Evolutionary conservation across 1,140 invertebrate genomes (phyloP).

Genomic region (Drosophila virilis): DNA sequence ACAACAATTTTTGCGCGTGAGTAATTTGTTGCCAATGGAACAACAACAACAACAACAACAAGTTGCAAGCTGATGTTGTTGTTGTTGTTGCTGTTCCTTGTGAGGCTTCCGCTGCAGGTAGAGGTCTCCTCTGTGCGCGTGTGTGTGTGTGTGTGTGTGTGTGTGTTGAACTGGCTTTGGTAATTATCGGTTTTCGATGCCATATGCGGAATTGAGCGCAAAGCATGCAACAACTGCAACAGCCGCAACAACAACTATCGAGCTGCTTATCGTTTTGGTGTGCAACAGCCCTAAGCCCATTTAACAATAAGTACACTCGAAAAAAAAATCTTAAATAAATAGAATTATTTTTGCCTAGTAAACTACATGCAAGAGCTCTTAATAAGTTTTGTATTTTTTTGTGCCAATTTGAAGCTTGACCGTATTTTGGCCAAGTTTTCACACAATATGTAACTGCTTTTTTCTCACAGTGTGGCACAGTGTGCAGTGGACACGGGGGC

Average conservation of each 20-base stretch:
- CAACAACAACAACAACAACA: conserved; percentile 14
- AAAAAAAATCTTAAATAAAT: not conserved
- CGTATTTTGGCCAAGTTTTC: too few species aligned
- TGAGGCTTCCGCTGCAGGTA: conserved; percentile 78
- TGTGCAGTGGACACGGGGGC: not conserved
- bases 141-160: conserved; percentile 23
- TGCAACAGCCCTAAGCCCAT: conserved; percentile 58
- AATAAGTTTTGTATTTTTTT: too few species aligned
- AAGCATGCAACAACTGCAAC: conserved; percentile 46
- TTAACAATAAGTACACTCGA: conserved; percentile 24
- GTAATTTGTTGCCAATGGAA: conserved; percentile 71
- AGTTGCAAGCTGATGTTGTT: conserved; percentile 31
- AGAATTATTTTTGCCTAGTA: too few species aligned
- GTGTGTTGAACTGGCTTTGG: conserved; percentile 49
- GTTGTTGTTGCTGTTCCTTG: conserved; percentile 64
- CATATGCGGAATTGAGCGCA: conserved; percentile 68
- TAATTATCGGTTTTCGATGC: conserved; percentile 82
- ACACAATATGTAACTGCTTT: too few species aligned
- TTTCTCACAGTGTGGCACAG: not conserved
- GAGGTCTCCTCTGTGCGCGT: conserved; percentile 19
- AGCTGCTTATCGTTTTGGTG: conserved; percentile 41
- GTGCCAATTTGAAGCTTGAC: too few species aligned
- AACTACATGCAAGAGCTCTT: too few species aligned
- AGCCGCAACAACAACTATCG: conserved; percentile 26
- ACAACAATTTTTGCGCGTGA: conserved; percentile 75